phyloP scores from a whole-genome alignment of 64 coral and sea anemone genomes.

The Montipora sp. region DNA sequence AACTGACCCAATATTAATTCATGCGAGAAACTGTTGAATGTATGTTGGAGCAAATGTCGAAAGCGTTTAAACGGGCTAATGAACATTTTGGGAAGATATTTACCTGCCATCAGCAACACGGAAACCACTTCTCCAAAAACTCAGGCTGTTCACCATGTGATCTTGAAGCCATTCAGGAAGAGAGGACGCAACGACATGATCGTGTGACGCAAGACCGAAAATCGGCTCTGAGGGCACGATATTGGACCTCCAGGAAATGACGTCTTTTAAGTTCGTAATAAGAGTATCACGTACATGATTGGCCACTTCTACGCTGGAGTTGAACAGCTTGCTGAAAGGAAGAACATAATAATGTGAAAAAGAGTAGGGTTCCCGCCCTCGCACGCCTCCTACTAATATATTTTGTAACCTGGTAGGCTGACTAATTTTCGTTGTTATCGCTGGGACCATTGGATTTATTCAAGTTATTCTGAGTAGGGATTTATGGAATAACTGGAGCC shows the following conservation, averaged over 20 bases:
- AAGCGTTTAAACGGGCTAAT: too few relatives aligned
- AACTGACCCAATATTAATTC: too few relatives aligned
- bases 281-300: constrained; percentile 62
- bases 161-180: constrained; percentile 88
- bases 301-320: constrained; percentile 79
- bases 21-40: too few relatives aligned
- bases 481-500: too few relatives aligned
- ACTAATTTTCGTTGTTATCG: too few relatives aligned
- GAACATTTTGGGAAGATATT: background rate
- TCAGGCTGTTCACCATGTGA: constrained; percentile 85
- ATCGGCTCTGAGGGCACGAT: constrained; percentile 51
- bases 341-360: background rate
- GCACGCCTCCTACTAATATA: too few relatives aligned
- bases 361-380: too few relatives aligned
- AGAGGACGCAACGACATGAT: constrained; percentile 21
- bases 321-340: constrained; percentile 70
- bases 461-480: too few relatives aligned
- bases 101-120: constrained; percentile 83
- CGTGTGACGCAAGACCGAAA: background rate
- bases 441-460: too few relatives aligned
- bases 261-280: constrained; percentile 55
- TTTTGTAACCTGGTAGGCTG: too few relatives aligned
- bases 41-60: too few relatives aligned
- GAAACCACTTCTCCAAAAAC: constrained; percentile 94
- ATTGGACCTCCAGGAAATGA: constrained; percentile 75